A percentile compares a stretch with the other conserved stretches of the same genome.
Conservation (phyloP, 2,888 invertebrate species). For the Sycophila texana region DNA sequence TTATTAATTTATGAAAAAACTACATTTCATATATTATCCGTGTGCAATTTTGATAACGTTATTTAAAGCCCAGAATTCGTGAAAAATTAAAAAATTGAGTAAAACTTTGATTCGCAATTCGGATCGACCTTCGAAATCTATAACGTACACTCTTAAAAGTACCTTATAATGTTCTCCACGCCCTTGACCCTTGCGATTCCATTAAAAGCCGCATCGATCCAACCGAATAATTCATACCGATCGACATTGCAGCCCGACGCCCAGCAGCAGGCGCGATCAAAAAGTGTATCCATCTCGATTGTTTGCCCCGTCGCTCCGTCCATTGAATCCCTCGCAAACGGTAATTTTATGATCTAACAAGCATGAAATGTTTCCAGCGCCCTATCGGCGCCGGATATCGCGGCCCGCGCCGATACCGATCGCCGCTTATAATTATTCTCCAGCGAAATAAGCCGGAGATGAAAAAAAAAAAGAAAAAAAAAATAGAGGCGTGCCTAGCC, state of each 20-base stretch:
- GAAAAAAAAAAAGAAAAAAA: not conserved
- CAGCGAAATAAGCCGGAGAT: not conserved
- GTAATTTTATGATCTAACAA: conserved; percentile 47
- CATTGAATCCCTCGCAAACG: not conserved
- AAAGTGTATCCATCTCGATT: not conserved
- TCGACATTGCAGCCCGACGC: not conserved
- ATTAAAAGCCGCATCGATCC: not conserved
- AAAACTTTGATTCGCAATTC: too few relatives aligned
- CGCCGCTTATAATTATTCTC: conserved; percentile 34
- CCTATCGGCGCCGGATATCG: conserved; percentile 1
- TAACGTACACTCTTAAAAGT: too few relatives aligned
- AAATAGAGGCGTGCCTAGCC: not conserved
- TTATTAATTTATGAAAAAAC: too few relatives aligned
- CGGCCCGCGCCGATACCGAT: conserved; percentile 10
- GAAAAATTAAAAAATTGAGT: too few relatives aligned
- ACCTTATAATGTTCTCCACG: too few relatives aligned
- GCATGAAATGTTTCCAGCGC: conserved; percentile 43
- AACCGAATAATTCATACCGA: not conserved
- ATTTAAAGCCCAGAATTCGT: too few relatives aligned
- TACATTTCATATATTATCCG: too few relatives aligned
- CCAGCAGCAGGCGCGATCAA: not conserved
- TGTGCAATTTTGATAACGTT: too few relatives aligned
- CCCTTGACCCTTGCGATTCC: not conserved
- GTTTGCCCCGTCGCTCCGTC: not conserved
- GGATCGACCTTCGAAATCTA: too few relatives aligned